These are phyloP conservation scores for Heliconius cydno DNA, from an alignment of 2,888 invertebrate genomes.

Conservation along the genomic window DNA sequence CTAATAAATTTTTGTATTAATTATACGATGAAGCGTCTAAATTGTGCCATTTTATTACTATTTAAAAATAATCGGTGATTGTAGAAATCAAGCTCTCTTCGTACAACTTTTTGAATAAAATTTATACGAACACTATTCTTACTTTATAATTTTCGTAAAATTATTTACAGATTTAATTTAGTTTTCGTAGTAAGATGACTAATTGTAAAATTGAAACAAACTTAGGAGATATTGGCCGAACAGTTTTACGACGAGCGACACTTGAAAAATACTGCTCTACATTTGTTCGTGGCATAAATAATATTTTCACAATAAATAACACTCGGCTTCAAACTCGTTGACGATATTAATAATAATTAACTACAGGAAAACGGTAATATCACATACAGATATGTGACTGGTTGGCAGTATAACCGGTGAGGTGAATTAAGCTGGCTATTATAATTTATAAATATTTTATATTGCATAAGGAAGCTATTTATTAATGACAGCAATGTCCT, in stretches of 20 bases:
- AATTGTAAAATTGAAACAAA: conserved; percentile 40
- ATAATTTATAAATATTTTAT: conserved; percentile 22
- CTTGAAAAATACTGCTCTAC: conserved; percentile 50
- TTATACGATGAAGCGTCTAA: no score
- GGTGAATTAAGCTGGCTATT: conserved; percentile 30
- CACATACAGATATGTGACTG: conserved; percentile 39
- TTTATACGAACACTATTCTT: no score
- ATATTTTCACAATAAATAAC: conserved; percentile 48
- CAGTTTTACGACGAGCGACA: conserved; percentile 40
- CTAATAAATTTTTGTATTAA: no score
- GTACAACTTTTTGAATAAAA: no score
- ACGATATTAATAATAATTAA: conserved; percentile 46
- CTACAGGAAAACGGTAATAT: conserved; percentile 45
- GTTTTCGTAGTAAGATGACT: not conserved
- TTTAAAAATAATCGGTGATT: no score
- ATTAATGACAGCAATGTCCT: conserved; percentile 22
- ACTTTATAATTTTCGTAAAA: not conserved
- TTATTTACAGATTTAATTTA: not conserved
- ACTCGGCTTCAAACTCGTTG: conserved; percentile 39
- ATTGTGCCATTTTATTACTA: no score
- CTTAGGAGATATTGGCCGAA: conserved; percentile 48
- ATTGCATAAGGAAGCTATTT: conserved; percentile 34
- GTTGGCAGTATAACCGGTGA: conserved; percentile 36
- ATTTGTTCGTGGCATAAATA: conserved; percentile 51
- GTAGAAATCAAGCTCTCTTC: no score